Evolutionary conservation across 2,113 vertebrate genomes (phyloP).

Genomic region (Crocuta crocuta): DNA sequence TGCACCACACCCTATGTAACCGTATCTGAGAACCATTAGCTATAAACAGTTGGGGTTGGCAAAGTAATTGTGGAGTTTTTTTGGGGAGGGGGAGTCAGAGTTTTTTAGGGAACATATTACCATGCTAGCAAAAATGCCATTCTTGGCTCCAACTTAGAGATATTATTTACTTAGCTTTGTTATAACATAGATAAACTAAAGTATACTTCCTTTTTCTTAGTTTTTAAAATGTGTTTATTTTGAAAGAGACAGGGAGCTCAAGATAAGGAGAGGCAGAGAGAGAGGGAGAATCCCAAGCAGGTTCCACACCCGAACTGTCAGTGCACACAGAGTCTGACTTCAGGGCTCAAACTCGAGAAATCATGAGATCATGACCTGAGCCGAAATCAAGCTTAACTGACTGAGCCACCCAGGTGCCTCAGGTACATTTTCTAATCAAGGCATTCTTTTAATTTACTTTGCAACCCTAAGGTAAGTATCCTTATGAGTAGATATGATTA

Average conservation of each 20-base stretch:
- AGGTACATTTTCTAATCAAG: background rate
- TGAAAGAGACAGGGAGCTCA: background rate
- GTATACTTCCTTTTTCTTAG: constrained; percentile 25
- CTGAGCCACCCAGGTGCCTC: background rate
- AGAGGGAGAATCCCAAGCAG: background rate
- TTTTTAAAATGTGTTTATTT: background rate
- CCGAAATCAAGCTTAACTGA: background rate
- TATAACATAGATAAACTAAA: background rate
- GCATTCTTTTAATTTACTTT: constrained; percentile 40
- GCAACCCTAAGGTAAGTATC: background rate
- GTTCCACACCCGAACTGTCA: background rate
- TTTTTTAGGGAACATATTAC: background rate
- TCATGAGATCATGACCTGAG: background rate
- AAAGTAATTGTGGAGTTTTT: constrained; percentile 32
- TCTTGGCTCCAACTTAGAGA: background rate
- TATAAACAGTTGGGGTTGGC: background rate
- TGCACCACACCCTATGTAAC: constrained; percentile 22
- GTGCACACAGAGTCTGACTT: too few relatives aligned
- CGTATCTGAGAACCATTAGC: constrained; percentile 46
- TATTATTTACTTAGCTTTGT: constrained; percentile 40
- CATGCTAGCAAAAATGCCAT: constrained; percentile 46
- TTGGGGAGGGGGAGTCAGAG: background rate
- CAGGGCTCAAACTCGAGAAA: too few relatives aligned
- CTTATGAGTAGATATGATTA: constrained; percentile 16
- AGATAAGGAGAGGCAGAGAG: background rate